Evolutionary conservation across 2,888 invertebrate species (phyloP), one percentile per base, ranked within the genome.

Genomic region (Ophioninae sp.): DNA sequence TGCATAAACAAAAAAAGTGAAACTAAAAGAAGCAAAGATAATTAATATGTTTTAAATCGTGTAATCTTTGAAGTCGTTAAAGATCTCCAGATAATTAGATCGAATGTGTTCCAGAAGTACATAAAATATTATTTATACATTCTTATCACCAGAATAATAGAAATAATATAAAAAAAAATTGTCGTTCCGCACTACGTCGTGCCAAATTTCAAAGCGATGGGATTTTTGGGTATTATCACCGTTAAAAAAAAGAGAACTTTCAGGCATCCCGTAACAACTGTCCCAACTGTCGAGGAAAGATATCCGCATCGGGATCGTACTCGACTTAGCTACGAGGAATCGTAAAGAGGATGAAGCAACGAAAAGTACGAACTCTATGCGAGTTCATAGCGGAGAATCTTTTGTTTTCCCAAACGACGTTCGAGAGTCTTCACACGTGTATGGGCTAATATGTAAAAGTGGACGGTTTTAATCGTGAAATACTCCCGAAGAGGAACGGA

Each of bases 231-330:
- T 50, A 17, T 50, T 6, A 3, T 17, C 50, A 6, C 50, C 17
- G 6, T 50, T 50, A 17, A 50, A 50, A 50, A 50, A 41, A 50
- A 50, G 17, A 50, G 17, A 50, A 10, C 50, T 50, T 6, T 13
- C 85, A 88, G 88, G 81, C 82, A 20, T 59, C 85, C 20, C 82
- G 85, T n/a, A 78, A 86, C 30, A 68, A 56, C 5, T 88, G 88
- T 67, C 88, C 88, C 8, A 86, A 84, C 50, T 88, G 88, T 76
- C 85, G 88, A 20, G 75, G 78, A 13, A 76, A 13, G 39, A 88
- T 87, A 65, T 74, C 56, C 17, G 59, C 56, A 61, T 69, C 78
- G n/a, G 44, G 44, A 76, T 80, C 76, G 23, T 56, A 20, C 62
- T 74, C 64, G 80, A 56, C 30, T 30, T 56, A 74, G 39, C 59